Evolutionary conservation across 2,797 vertebrate genomes (phyloP).

Genomic region (Dicrostonyx torquatus): DNA sequence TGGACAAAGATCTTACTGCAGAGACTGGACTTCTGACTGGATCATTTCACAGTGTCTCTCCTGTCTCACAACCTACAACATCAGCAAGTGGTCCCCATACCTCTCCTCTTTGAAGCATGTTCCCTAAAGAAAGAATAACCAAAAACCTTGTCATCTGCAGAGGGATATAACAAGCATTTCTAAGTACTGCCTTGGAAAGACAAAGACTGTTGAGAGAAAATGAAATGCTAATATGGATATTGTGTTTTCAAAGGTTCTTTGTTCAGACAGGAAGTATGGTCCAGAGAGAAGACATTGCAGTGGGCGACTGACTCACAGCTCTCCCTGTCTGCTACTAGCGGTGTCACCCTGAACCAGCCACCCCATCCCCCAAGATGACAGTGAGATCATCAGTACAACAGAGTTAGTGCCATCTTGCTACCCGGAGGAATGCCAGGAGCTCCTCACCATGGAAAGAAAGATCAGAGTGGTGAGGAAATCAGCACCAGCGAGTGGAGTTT

Average conservation of each 20-base stretch:
- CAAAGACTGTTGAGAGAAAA: constrained; percentile 43
- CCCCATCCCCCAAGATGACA: neutral
- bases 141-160: neutral
- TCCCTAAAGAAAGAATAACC: neutral
- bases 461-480: neutral
- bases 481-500: neutral
- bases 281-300: neutral
- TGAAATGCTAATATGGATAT: constrained; percentile 58
- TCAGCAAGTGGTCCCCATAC: neutral
- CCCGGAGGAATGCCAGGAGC: neutral
- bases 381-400: constrained; percentile 39
- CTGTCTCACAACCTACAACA: neutral
- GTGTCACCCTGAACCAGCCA: constrained; percentile 62
- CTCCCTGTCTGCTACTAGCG: neutral
- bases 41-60: neutral
- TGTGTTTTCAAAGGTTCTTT: constrained; percentile 59
- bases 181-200: neutral
- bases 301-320: neutral
- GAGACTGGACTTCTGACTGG: neutral
- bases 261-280: constrained; percentile 48
- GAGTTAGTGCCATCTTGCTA: neutral
- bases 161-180: neutral
- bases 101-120: neutral
- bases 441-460: neutral
- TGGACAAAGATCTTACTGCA: neutral